Evolutionary conservation across 2,888 invertebrate species (phyloP).

Genomic region (Drosophila monieri): DNA sequence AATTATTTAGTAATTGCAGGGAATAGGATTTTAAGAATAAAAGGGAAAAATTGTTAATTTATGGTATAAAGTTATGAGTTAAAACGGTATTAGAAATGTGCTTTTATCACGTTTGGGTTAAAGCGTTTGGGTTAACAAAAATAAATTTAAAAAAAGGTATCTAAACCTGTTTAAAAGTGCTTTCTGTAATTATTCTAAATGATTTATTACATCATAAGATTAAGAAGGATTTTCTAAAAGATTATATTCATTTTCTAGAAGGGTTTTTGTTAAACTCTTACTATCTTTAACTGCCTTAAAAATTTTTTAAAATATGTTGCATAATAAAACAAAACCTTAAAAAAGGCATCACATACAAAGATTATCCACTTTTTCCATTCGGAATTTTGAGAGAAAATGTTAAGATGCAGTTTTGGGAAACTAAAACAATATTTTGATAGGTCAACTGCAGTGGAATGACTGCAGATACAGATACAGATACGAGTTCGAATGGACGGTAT

Average conservation of each 20-base stretch:
- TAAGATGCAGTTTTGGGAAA: conserved; percentile 51
- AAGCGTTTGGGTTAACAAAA: too few species aligned
- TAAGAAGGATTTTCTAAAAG: too few species aligned
- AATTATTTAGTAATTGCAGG: background rate
- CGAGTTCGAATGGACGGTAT: conserved; percentile 17
- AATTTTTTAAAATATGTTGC: background rate
- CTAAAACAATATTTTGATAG: conserved; percentile 73
- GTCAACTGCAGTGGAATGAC: conserved; percentile 61
- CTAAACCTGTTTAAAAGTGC: too few species aligned
- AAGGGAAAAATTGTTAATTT: background rate
- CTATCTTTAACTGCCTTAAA: background rate
- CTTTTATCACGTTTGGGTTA: too few species aligned
- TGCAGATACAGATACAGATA: conserved; percentile 37
- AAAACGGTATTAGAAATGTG: too few species aligned
- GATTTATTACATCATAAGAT: too few species aligned
- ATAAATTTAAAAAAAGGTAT: too few species aligned
- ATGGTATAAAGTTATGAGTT: background rate
- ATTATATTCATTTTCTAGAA: too few species aligned
- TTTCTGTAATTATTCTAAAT: too few species aligned
- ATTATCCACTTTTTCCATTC: conserved; percentile 64
- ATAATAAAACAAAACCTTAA: background rate
- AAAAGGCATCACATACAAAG: conserved; percentile 8
- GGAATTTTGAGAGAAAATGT: conserved; percentile 31
- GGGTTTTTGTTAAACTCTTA: background rate
- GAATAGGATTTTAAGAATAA: too few species aligned